Percentiles rank a stretch among this genome's conserved stretches.
These are phyloP conservation scores for Simalia tracyae DNA, from an alignment of 2,797 vertebrate species.

Conservation along the genomic window DNA sequence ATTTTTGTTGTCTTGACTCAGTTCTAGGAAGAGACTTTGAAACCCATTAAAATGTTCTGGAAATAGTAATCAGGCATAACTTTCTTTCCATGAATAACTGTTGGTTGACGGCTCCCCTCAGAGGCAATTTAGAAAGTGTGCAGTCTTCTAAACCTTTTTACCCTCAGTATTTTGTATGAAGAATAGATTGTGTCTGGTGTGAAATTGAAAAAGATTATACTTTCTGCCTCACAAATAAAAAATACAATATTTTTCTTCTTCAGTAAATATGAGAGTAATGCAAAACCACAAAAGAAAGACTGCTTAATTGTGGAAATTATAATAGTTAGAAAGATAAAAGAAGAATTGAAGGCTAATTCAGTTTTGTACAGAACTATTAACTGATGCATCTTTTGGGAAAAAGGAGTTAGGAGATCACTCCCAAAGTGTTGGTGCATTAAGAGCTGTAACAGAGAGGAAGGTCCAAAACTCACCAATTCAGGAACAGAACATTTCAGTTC, in stretches of 20 bases:
- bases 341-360: not conserved
- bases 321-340: not conserved
- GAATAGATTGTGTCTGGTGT: not conserved
- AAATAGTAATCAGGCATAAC: not conserved
- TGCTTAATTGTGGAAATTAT: not conserved
- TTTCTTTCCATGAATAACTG: slow-evolving; percentile 45
- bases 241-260: not conserved
- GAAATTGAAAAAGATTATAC: not conserved
- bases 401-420: not conserved
- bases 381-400: no score
- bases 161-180: not conserved
- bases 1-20: not conserved
- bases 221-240: not conserved
- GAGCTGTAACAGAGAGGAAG: not conserved
- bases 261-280: not conserved
- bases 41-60: not conserved
- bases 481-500: not conserved
- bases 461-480: not conserved
- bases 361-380: not conserved
- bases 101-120: slow-evolving; percentile 69
- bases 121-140: slow-evolving; percentile 52
- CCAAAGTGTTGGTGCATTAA: not conserved
- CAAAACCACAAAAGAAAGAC: not conserved
- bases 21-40: slow-evolving; percentile 23
- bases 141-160: not conserved